phyloP scores from a whole-genome alignment of 2,113 vertebrate genomes.

The Indicator maculatus region DNA sequence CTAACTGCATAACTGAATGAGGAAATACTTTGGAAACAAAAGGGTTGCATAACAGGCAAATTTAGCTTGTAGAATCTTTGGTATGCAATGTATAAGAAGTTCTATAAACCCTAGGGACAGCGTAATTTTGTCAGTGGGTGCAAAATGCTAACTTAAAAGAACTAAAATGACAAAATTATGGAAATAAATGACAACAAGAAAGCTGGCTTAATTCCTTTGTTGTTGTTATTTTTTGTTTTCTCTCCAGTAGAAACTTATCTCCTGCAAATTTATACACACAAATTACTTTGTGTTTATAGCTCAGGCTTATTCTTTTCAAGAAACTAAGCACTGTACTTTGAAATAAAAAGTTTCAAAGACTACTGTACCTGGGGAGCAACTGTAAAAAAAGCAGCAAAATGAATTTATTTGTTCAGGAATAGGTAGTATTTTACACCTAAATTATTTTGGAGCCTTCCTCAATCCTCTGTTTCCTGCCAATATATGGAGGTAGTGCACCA shows the following conservation, averaged over 20 bases:
- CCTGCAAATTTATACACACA: background rate
- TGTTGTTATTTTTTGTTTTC: background rate
- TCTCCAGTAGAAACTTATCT: background rate
- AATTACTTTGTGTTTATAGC: background rate
- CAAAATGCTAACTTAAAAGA: background rate
- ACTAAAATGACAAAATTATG: background rate
- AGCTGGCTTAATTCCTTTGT: background rate
- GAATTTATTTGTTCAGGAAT: background rate
- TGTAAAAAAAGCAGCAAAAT: background rate
- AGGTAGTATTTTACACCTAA: background rate
- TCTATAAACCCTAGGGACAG: background rate
- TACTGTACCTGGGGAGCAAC: background rate
- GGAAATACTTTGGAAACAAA: constrained; percentile 42
- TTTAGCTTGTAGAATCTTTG: constrained; percentile 10
- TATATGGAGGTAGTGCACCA: background rate
- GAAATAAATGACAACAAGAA: background rate
- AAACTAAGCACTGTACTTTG: background rate
- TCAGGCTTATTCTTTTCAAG: background rate
- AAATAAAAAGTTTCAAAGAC: background rate
- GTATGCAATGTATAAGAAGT: background rate
- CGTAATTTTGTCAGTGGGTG: background rate
- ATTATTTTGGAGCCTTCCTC: background rate
- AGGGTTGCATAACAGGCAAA: constrained; percentile 35
- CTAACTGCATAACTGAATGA: constrained; percentile 52
- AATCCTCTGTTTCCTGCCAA: background rate